These are phyloP conservation scores for Helicoverpa assulta DNA, from an alignment of 2,888 invertebrate genomes.

Conservation along the genomic window DNA sequence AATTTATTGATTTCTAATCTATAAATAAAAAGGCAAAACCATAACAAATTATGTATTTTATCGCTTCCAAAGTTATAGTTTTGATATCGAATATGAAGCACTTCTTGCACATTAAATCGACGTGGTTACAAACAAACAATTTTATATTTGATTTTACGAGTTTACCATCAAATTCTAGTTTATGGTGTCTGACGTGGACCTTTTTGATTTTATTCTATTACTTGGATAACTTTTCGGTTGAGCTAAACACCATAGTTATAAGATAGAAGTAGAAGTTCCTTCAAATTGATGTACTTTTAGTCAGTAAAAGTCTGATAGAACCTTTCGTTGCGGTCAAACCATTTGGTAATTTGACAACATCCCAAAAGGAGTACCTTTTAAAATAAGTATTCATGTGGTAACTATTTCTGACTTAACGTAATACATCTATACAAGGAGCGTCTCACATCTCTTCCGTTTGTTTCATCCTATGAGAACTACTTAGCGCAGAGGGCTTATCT, in stretches of 20 bases:
- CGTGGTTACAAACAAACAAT: conserved; percentile 50
- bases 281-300: conserved; percentile 5
- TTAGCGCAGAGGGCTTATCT: no score
- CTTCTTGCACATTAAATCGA: conserved; percentile 20
- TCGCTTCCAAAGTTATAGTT: conserved; percentile 9
- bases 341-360: no score
- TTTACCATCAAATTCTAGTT: conserved; percentile 44
- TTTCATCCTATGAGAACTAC: no score
- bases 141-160: conserved; percentile 52
- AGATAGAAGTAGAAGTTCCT: neutral
- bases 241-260: conserved; percentile 1
- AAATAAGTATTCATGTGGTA: no score
- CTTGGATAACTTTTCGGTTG: conserved; percentile 25
- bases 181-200: conserved; percentile 40
- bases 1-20: no score
- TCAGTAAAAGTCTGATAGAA: no score
- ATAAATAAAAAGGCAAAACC: no score
- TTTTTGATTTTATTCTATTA: conserved; percentile 41
- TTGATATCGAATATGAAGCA: conserved; percentile 12
- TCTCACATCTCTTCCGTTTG: no score
- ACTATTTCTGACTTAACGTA: no score
- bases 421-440: no score
- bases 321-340: no score
- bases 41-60: neutral
- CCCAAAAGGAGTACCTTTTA: no score